These are phyloP conservation scores for Solen grandis DNA, from an alignment of 1,140 invertebrate genomes.

Conservation along the genomic window DNA sequence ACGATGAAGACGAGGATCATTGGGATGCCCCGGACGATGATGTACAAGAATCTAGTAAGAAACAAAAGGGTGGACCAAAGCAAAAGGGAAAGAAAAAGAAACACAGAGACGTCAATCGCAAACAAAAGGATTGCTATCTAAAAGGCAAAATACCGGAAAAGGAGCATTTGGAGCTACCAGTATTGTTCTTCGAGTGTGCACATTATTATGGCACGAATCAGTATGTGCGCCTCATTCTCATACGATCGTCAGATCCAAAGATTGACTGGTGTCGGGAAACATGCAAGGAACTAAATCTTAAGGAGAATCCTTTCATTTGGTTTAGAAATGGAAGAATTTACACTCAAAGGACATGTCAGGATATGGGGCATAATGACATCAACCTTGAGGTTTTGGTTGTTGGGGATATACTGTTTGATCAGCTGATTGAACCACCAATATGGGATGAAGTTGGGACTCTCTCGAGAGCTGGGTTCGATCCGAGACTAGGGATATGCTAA, in stretches of 20 bases:
- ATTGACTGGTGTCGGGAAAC: conserved; percentile 21
- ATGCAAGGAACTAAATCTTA: conserved; percentile 1
- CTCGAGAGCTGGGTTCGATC: conserved; percentile 13
- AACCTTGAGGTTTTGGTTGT: conserved; percentile 20
- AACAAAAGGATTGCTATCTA: conserved; percentile 25
- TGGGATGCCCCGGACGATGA: conserved; percentile 6
- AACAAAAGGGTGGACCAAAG: background rate
- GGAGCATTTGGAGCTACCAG: background rate
- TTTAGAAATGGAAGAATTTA: conserved; percentile 3
- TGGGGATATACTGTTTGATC: conserved; percentile 25
- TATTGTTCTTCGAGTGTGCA: conserved; percentile 34
- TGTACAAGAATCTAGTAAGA: background rate
- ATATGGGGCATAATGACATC: background rate
- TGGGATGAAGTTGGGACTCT: conserved; percentile 18
- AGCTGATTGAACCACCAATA: background rate
- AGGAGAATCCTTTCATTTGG: conserved; percentile 23
- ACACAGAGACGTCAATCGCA: background rate
- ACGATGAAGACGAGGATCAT: background rate
- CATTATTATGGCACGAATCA: conserved; percentile 26
- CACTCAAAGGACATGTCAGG: background rate
- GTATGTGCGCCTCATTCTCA: conserved; percentile 21
- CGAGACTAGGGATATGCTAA: conserved; percentile 5
- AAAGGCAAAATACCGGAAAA: conserved; percentile 10
- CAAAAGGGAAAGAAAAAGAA: conserved; percentile 18
- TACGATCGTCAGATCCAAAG: conserved; percentile 13